These are phyloP conservation scores for Spialia ferax DNA, from an alignment of 2,888 invertebrate species.

Conservation along the genomic window DNA sequence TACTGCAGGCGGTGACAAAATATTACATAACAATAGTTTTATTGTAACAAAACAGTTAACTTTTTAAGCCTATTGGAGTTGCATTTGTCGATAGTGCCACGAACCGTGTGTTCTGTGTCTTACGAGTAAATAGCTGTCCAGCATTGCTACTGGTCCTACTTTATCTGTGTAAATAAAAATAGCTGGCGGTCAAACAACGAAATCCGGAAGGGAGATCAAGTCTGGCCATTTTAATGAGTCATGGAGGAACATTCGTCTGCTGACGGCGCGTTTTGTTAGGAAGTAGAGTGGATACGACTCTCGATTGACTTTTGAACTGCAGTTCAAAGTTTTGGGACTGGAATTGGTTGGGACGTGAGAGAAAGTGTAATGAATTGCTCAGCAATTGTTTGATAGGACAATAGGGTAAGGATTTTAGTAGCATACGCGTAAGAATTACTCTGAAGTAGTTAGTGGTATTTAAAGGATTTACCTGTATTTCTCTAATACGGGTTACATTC, in stretches of 20 bases:
- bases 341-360: conserved; percentile 21
- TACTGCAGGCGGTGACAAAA: no score
- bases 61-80: not conserved
- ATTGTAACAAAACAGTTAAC: no score
- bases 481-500: no score
- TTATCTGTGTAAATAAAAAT: no score
- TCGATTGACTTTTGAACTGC: conserved; percentile 27
- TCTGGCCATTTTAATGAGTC: conserved; percentile 64
- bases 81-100: no score
- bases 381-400: not conserved
- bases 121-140: no score
- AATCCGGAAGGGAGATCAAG: conserved; percentile 51
- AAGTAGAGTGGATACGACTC: conserved; percentile 43
- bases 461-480: no score
- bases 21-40: no score
- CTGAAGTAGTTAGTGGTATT: no score
- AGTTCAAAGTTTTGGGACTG: conserved; percentile 16
- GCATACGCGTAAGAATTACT: not conserved
- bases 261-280: conserved; percentile 57
- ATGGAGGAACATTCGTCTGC: conserved; percentile 64
- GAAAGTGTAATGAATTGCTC: conserved; percentile 31
- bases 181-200: conserved; percentile 44
- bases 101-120: no score
- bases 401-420: not conserved
- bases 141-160: no score